Base-by-base conservation (phyloP, 2,888 invertebrate species). In the Orthosia gracilis region DNA sequence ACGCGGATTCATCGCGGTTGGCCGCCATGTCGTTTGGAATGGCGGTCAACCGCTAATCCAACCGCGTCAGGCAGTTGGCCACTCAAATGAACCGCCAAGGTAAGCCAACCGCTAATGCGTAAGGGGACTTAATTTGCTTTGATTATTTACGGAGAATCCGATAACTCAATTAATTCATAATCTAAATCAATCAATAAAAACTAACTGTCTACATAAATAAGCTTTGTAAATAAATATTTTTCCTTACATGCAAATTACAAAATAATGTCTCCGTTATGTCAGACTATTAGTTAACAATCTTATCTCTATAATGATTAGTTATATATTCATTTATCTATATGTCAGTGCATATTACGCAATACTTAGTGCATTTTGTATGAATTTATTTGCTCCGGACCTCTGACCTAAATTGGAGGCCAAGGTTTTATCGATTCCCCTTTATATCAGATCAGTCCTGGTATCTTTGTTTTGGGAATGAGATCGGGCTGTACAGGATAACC, bases 341-440 rank as follows among this genome's bases (percentile, higher is more conserved):
- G 18, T 67, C 23, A 64, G 64, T 61, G 59, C 45, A 59, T 50
- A 76, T 76, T 76, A 76, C 69, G 76, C 77, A 76, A 76, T 50
- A 64, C 11, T 1, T 21, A 54, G 5, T 26, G 54, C 64, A 69
- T 76, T 12, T 76, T 76, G 54, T 76, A 45, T 68, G 50, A 69
- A 64, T 54, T 59, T 64, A 49, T 54, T 76, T 62, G 45, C 18
- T 61, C 47, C 47, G 50, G 59, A 59, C 76, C 45, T 57, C 18
- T 52, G 68, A 68, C 31, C 64, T 59, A 12, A 31, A 17, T 47
- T 9, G 0, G 4, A 63, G 76, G 65, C 40, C 76, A 76, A 76
- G 68, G 76, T 57, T 62, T 52, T 31, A 40, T 61, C 49, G 23
- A 59, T 59, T 49, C 31, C 23, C 31, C 21, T 26, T 26, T 21